Conservation (phyloP, 2,113 vertebrate species). For the Psettodes erumei region DNA sequence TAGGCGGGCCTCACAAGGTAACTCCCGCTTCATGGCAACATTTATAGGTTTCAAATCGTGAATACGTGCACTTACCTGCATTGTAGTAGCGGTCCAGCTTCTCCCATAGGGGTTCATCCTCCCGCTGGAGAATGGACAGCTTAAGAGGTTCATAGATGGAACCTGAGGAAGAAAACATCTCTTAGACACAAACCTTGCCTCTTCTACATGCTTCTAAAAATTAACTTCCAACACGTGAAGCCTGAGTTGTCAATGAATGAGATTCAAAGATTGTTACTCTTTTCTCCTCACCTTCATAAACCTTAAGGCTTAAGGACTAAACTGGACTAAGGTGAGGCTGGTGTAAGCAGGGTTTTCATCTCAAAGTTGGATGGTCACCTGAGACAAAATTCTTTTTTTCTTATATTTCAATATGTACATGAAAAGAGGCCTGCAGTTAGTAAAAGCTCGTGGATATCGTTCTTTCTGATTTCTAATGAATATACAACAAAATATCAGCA, state of each 20-base stretch:
- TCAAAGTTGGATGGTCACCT: neutral
- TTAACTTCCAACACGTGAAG: neutral
- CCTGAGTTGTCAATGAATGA: neutral
- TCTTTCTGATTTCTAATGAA: neutral
- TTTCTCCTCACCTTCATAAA: neutral
- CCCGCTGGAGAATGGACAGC: slow-evolving; percentile 84
- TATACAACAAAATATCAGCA: neutral
- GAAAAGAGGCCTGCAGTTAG: neutral
- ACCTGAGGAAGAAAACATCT: slow-evolving; percentile 77
- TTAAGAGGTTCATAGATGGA: slow-evolving; percentile 98
- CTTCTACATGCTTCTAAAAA: neutral
- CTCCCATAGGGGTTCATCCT: slow-evolving; percentile 91
- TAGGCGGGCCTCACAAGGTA: neutral
- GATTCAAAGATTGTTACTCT: neutral
- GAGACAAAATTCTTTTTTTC: neutral
- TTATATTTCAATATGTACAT: neutral
- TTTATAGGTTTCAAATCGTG: neutral
- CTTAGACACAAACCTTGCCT: slow-evolving; percentile 32
- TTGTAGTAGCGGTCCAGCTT: slow-evolving; percentile 93
- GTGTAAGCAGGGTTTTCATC: neutral
- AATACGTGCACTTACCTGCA: slow-evolving; percentile 85
- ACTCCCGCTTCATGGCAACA: neutral
- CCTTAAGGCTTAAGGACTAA: neutral
- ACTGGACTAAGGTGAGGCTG: neutral
- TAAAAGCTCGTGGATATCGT: neutral